These are phyloP conservation scores for Oreotragus oreotragus DNA, from an alignment of 2,113 vertebrate species.

Conservation along the genomic window DNA sequence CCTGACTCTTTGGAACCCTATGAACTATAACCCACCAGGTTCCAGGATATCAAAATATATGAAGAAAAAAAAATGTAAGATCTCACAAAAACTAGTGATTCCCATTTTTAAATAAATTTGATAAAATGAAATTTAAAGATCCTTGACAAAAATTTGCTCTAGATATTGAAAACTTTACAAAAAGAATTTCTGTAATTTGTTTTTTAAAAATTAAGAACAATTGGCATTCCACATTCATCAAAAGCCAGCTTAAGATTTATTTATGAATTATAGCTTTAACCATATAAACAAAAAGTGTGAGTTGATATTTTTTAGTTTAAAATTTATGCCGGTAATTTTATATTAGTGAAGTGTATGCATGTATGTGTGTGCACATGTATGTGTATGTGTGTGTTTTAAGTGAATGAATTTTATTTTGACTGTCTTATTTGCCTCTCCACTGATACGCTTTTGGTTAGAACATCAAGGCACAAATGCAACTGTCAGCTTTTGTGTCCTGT, in stretches of 20 bases:
- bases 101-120: neutral
- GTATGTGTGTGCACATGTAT: neutral
- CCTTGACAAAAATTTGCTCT: neutral
- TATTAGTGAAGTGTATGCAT: neutral
- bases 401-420: conserved; percentile 12
- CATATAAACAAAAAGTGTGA: neutral
- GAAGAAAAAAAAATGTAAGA: neutral
- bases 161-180: neutral
- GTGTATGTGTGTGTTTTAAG: neutral
- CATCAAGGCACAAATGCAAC: neutral
- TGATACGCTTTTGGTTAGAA: conserved; percentile 11
- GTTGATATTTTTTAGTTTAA: neutral
- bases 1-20: neutral
- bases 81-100: neutral
- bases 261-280: neutral
- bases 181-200: neutral
- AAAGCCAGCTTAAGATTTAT: neutral
- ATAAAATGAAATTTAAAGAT: neutral
- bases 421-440: neutral
- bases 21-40: neutral
- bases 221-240: neutral
- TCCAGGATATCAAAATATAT: neutral
- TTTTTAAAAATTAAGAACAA: neutral
- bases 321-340: neutral
- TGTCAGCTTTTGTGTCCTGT: neutral